Evolutionary conservation across 2,113 vertebrate genomes (phyloP).

Genomic region (Bombycilla garrulus): DNA sequence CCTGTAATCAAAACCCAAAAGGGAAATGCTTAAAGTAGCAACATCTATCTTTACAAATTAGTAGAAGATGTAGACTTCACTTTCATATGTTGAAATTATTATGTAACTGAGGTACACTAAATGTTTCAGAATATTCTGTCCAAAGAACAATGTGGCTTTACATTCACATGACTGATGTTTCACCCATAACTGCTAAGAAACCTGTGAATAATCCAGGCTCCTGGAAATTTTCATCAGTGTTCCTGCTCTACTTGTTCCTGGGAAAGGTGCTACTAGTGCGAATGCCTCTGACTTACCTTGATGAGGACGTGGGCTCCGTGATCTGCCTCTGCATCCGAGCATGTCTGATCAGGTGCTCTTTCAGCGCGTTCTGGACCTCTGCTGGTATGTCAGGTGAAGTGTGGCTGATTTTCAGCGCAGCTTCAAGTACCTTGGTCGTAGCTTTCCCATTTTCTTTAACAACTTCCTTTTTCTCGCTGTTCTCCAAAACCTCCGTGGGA

Average conservation of each 20-base stretch:
- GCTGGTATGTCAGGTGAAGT: slow-evolving; percentile 97
- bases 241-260: background rate
- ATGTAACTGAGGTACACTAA: background rate
- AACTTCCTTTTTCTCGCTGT: slow-evolving; percentile 80
- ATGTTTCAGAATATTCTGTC: background rate
- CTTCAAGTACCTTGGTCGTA: slow-evolving; percentile 81
- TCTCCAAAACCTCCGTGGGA: slow-evolving; percentile 78
- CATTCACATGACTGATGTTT: background rate
- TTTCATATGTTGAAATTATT: background rate
- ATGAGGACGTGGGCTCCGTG: slow-evolving; percentile 94
- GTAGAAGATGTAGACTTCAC: background rate
- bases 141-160: background rate
- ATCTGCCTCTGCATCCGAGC: slow-evolving; percentile 94
- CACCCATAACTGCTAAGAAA: background rate
- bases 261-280: accelerated
- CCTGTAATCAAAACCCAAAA: background rate
- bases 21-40: background rate
- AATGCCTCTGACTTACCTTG: slow-evolving; percentile 78
- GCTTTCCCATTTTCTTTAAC: slow-evolving; percentile 82
- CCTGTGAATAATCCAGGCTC: background rate
- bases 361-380: slow-evolving; percentile 90
- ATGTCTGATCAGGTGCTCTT: slow-evolving; percentile 87
- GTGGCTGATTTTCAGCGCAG: slow-evolving; percentile 98
- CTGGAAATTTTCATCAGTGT: background rate
- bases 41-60: background rate